Percentiles rank a stretch among this genome's conserved stretches.
phyloP scores from a whole-genome alignment of 1,140 invertebrate genomes.

The Brachionus rubens region DNA sequence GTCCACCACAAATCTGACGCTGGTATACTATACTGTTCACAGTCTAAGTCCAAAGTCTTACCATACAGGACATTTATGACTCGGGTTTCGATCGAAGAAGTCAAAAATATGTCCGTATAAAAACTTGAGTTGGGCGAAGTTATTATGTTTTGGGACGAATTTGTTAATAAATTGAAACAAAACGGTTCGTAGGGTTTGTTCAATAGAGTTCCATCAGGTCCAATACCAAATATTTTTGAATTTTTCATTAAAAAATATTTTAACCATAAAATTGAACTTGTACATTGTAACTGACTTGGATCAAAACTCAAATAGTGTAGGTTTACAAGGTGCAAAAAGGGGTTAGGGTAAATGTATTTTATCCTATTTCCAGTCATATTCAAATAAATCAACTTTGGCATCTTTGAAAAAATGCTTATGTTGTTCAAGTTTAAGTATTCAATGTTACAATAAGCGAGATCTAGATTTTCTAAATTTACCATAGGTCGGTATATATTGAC shows the following conservation, averaged over 20 bases:
- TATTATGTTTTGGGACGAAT: background rate
- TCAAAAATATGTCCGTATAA: conserved; percentile 29
- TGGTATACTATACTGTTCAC: conserved; percentile 24
- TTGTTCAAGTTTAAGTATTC: conserved; percentile 20
- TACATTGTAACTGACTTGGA: conserved; percentile 7
- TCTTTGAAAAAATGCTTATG: conserved; percentile 4
- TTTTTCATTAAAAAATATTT: conserved; percentile 9
- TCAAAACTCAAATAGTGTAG: conserved; percentile 24
- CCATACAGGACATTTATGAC: background rate
- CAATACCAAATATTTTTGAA: conserved; percentile 1
- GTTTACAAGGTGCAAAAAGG: background rate
- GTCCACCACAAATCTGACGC: conserved; percentile 45
- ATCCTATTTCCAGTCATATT: conserved; percentile 29
- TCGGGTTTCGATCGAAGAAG: background rate
- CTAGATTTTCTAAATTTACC: background rate
- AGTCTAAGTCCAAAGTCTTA: conserved; percentile 28
- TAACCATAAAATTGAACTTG: conserved; percentile 2
- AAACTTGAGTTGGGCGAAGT: background rate
- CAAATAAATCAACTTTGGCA: conserved; percentile 15
- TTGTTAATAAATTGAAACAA: conserved; percentile 26
- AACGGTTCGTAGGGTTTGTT: background rate
- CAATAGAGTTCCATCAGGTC: background rate
- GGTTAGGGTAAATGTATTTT: conserved; percentile 2
- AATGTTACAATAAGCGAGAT: conserved; percentile 27
- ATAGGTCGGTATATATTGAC: background rate